Evolutionary conservation across 2,113 vertebrate genomes (phyloP).

Genomic region (Accipiter cooperii): DNA sequence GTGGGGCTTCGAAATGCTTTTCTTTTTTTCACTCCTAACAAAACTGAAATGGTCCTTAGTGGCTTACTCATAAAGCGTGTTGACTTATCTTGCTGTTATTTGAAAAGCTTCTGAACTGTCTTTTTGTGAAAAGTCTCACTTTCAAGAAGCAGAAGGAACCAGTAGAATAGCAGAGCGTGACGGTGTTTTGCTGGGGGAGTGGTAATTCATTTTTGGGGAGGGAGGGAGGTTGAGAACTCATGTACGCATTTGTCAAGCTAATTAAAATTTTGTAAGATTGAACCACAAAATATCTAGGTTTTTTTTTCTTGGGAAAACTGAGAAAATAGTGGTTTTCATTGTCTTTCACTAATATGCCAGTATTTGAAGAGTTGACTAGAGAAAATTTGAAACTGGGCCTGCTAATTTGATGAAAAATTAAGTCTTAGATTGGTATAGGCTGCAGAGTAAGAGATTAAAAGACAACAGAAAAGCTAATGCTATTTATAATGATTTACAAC

Average conservation of each 20-base stretch:
- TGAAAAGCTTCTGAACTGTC: neutral
- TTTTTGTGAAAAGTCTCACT: neutral
- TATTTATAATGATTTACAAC: neutral
- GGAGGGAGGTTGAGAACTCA: neutral
- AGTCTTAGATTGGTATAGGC: neutral
- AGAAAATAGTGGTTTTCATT: neutral
- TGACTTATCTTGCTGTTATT: neutral
- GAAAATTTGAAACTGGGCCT: neutral
- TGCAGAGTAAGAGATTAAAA: neutral
- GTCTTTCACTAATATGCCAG: neutral
- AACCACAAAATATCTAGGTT: neutral
- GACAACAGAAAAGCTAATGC: neutral
- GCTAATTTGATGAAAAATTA: neutral
- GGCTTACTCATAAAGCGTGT: neutral
- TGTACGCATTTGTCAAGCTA: neutral
- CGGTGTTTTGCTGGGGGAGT: neutral
- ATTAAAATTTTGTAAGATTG: neutral
- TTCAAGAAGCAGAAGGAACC: neutral
- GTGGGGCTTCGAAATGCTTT: neutral
- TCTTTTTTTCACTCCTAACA: neutral
- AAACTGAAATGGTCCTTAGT: neutral
- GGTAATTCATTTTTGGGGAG: neutral
- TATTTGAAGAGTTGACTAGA: neutral
- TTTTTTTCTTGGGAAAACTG: neutral
- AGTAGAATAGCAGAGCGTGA: neutral